Evolutionary conservation across 2,888 invertebrate genomes (phyloP).

Genomic region (Griposia aprilina): DNA sequence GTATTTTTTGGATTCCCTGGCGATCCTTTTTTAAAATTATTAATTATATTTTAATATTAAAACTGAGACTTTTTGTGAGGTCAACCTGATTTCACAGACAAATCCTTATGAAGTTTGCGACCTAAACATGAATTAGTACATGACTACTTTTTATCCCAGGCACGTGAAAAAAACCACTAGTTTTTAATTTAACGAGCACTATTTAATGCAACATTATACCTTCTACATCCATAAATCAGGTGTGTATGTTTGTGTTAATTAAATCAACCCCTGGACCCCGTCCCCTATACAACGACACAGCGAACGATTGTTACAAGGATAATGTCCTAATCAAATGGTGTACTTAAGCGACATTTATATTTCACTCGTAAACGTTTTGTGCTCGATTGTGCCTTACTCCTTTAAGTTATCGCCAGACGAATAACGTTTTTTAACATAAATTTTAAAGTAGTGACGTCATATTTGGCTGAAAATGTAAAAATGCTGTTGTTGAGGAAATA

Average conservation of each 20-base stretch:
- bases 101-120: neutral
- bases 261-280: slow-evolving; percentile 43
- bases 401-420: slow-evolving; percentile 42
- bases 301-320: slow-evolving; percentile 29
- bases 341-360: slow-evolving; percentile 26
- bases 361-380: slow-evolving; percentile 37
- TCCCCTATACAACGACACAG: slow-evolving; percentile 16
- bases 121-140: neutral
- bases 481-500: slow-evolving; percentile 12
- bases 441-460: slow-evolving; percentile 42
- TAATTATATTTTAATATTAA: neutral
- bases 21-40: neutral
- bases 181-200: slow-evolving; percentile 20
- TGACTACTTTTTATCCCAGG: neutral
- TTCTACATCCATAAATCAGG: slow-evolving; percentile 43
- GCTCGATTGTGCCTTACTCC: slow-evolving; percentile 38
- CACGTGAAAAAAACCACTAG: neutral
- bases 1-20: neutral
- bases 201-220: slow-evolving; percentile 34
- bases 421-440: slow-evolving; percentile 54
- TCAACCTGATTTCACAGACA: neutral
- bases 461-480: slow-evolving; percentile 40
- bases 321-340: slow-evolving; percentile 42
- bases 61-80: neutral
- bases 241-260: slow-evolving; percentile 40